Evolutionary conservation across 64 coral and sea anemone species (phyloP), one percentile per base, ranked within the genome.

Genomic region (Exaiptasia diaphana): DNA sequence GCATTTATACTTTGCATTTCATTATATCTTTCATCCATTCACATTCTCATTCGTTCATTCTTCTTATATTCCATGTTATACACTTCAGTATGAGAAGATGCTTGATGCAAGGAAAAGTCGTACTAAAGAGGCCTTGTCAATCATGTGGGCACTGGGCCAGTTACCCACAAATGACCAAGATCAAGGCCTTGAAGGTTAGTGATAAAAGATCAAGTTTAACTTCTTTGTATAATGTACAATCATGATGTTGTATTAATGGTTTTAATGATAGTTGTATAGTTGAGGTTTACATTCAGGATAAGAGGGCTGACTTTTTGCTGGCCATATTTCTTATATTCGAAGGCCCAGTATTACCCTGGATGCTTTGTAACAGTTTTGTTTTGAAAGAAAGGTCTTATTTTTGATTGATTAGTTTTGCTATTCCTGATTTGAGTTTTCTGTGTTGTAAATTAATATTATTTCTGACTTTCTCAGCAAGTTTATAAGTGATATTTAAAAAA

Each of bases 101-200:
- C 55, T 94, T 50, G 48, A 50, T 38, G 54, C 15, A 1, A 88
- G 52, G 52, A 94, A 83, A 49, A 94, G 44, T 41, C 85, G 73
- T 1, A 38, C 85, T 1, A 84, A 74, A 40, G 91, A 94, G 55
- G 91, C 80, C 4, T 41, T 94, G 38, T 22, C 79, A 21, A 65
- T 94, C 41, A 64, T 94, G 85, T 94, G 91, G 91, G 74, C 85
- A 12, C 55, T 82, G 40, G 79, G 85, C 42, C 91, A 88, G 44
- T 49, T 94, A 21, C 42, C 91, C 45, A 36, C 54, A 21, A 64
- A 53, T 30, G 74, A 94, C 32, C 73, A 84, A 20, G 28, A 61
- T 43, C 85, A 79, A 40, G 91, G 91, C 41, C 67, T 87, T 22
- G 57, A 49, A 88, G 79, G 91, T 94, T 67, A 32, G 25, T 30